Evolutionary conservation across 2,888 invertebrate species (phyloP).

Genomic region (Metacarcinus magister): DNA sequence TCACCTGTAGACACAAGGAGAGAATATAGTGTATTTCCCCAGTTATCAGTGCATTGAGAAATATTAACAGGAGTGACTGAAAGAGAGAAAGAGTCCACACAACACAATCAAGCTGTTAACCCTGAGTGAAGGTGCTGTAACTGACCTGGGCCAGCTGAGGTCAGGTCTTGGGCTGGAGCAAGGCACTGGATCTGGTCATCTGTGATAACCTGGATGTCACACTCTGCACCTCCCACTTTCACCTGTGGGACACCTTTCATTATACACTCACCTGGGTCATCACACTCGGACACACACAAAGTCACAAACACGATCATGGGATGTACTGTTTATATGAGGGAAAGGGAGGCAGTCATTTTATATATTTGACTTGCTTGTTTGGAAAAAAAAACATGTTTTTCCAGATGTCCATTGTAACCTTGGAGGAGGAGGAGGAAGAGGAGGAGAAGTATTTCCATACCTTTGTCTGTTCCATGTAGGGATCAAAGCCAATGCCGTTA

Average conservation of each 20-base stretch:
- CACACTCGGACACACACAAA: not conserved
- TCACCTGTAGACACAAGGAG: not conserved
- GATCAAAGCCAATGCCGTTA: slow-evolving; percentile 52
- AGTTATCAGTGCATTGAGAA: too few species aligned
- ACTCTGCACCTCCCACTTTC: slow-evolving; percentile 55
- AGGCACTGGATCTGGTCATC: slow-evolving; percentile 43
- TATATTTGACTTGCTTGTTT: too few species aligned
- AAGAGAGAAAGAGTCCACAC: not conserved
- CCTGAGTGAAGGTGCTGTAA: not conserved
- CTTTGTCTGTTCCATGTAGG: slow-evolving; percentile 50
- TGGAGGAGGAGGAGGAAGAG: too few species aligned
- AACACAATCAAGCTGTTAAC: too few species aligned
- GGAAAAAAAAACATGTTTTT: too few species aligned
- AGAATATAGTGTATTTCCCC: not conserved
- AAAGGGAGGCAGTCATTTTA: not conserved
- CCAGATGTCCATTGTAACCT: too few species aligned
- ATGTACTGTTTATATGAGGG: not conserved
- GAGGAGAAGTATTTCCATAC: not conserved
- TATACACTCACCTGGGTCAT: not conserved
- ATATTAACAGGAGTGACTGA: not conserved
- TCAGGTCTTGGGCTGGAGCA: slow-evolving; percentile 6
- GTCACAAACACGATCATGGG: not conserved
- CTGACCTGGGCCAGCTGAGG: slow-evolving; percentile 52
- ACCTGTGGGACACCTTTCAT: slow-evolving; percentile 16
- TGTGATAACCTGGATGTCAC: slow-evolving; percentile 37